Percentiles rank a stretch among this genome's conserved stretches.
Conservation (phyloP, 2,888 invertebrate species). For the Acanthosepion pharaonis region DNA sequence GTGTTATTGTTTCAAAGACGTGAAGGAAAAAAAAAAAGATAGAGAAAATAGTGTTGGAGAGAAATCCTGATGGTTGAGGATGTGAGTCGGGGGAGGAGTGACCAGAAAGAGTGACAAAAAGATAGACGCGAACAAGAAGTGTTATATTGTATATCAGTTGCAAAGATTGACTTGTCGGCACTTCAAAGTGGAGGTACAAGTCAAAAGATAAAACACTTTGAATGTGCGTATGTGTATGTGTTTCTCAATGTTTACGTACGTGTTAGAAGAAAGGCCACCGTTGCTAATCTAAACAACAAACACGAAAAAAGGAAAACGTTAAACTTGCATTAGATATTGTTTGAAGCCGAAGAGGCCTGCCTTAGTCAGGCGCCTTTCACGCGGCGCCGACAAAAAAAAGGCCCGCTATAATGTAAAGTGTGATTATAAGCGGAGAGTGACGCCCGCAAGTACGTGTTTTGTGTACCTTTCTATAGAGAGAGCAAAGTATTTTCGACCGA, state of each 20-base stretch:
- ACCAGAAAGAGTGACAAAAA: no score
- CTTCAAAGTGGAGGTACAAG: no score
- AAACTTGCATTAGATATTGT: not conserved
- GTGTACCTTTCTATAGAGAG: not conserved
- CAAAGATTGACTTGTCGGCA: no score
- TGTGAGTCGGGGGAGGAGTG: no score
- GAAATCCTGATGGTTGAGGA: no score
- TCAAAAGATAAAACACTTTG: no score
- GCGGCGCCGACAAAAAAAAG: not conserved
- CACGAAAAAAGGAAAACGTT: not conserved
- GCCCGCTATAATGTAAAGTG: not conserved
- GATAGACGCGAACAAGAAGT: no score
- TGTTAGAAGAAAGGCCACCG: not conserved
- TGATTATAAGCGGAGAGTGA: not conserved
- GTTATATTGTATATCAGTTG: no score
- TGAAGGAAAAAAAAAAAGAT: no score
- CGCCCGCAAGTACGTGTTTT: not conserved
- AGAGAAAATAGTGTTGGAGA: no score
- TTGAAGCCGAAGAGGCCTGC: not conserved
- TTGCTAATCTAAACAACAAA: conserved; percentile 11
- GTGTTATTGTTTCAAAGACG: no score
- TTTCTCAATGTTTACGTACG: not conserved
- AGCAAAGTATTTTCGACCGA: not conserved
- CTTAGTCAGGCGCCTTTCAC: not conserved
- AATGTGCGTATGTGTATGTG: no score